A percentile compares a stretch with the other conserved stretches of the same genome.
Evolutionary conservation across 1,140 invertebrate genomes (phyloP).

Genomic region (Dendrolimus punctatus): DNA sequence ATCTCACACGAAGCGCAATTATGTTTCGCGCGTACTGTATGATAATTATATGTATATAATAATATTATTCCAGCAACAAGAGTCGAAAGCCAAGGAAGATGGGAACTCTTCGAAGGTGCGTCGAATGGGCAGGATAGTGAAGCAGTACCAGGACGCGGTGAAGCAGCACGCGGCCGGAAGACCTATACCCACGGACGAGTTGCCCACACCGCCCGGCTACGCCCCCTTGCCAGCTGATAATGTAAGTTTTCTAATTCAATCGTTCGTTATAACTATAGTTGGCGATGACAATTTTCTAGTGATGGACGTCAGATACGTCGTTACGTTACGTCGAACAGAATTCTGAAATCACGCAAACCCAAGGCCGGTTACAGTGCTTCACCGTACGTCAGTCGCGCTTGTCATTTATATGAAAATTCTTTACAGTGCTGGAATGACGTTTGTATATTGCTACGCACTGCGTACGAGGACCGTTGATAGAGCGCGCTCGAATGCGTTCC

Average conservation of each 20-base stretch:
- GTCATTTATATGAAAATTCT: no score
- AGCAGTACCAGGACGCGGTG: conserved; percentile 95
- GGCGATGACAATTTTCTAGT: neutral
- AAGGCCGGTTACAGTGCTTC: no score
- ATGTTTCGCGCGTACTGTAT: no score
- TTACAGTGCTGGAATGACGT: no score
- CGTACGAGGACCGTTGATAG: no score
- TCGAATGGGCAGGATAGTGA: conserved; percentile 91
- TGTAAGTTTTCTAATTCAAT: conserved; percentile 22
- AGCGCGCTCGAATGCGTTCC: no score
- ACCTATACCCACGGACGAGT: conserved; percentile 84
- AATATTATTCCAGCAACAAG: conserved; percentile 61
- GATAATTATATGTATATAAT: conserved; percentile 15
- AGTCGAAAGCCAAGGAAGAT: conserved; percentile 82
- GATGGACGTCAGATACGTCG: neutral
- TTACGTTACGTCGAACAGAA: no score
- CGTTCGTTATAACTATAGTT: neutral
- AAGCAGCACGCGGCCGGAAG: conserved; percentile 84
- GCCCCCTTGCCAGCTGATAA: conserved; percentile 64
- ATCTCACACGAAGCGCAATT: no score
- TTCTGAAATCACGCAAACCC: no score
- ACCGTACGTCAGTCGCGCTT: no score
- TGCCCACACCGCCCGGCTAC: conserved; percentile 91
- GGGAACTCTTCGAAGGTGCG: conserved; percentile 89
- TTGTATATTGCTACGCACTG: no score